Base-by-base conservation (phyloP, 2,888 invertebrate species). In the Hyppa rectilinea region DNA sequence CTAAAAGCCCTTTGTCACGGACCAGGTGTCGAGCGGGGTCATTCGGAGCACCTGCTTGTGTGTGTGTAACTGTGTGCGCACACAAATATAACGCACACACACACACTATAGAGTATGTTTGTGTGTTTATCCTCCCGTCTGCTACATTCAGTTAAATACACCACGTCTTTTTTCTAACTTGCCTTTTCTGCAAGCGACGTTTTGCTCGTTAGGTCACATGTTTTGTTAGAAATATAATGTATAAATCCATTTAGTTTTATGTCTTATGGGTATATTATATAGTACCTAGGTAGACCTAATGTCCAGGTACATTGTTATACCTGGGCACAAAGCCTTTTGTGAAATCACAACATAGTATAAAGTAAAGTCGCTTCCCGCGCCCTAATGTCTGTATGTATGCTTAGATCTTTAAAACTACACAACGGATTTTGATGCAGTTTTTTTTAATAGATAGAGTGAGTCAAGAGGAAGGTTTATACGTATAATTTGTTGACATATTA, bases 21-120 rank as follows among this genome's bases (percentile, higher is more conserved):
- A 90, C 94, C 94, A 94, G 93, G 93, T 93, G 93, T 90, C 90
- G 88, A 83, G 82, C 89, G 88, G 91, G 92, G 91, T 90, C 89
- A 87, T 85, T 85, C 80, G 77, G 80, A 69, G 71, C 75, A 56
- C 66, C 65, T 52, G 66, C 71, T 65, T 78, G 62, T 81, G 81
- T 70, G 78, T 80, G 74, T 70, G 80, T 80, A 65, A 74, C 71
- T 78, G 60, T 76, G 50, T 71, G 59, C 52, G 50, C 36, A 69
- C 14, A 66, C 58, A 36, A 43, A 14, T 34, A 23, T n/a, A 50
- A 67, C 43, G 29, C 40, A 23, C 59, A 67, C 50, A 78, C n/a
- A 31, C 12, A 47, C 12, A 73, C 2, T 20, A 49, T 49, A 64
- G 67, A 67, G 62, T 56, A 34, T 75, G 71, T 81, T 67, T 73